A percentile compares a stretch with the other conserved stretches of the same genome.
phyloP scores from a whole-genome alignment of 1,140 invertebrate genomes.

The Aphis gossypii region DNA sequence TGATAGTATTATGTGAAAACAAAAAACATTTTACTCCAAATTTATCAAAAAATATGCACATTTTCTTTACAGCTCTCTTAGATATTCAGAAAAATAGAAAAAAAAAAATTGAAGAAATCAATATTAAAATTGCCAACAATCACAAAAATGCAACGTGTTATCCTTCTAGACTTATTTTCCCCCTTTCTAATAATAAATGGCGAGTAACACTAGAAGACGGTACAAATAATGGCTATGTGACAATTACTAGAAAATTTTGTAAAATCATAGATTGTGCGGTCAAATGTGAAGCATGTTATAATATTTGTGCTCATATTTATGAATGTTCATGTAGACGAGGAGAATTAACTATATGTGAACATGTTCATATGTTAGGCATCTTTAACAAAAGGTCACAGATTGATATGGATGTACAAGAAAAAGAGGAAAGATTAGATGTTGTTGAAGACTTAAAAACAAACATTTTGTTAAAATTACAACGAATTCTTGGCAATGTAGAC shows the following conservation, averaged over 20 bases:
- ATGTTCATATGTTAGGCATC: slow-evolving; percentile 53
- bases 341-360: slow-evolving; percentile 48
- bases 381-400: slow-evolving; percentile 32
- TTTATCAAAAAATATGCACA: slow-evolving; percentile 53
- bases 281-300: slow-evolving; percentile 36
- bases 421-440: slow-evolving; percentile 20
- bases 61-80: slow-evolving; percentile 51
- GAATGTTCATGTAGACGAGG: slow-evolving; percentile 49
- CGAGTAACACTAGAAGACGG: slow-evolving; percentile 45
- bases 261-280: slow-evolving; percentile 43
- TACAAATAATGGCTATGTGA: slow-evolving; percentile 31
- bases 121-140: slow-evolving; percentile 30
- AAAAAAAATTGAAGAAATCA: slow-evolving; percentile 44
- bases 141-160: slow-evolving; percentile 49
- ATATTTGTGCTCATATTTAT: slow-evolving; percentile 52
- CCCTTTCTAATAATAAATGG: slow-evolving; percentile 12
- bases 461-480: slow-evolving; percentile 36
- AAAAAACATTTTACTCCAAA: slow-evolving; percentile 52
- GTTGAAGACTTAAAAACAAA: slow-evolving; percentile 32
- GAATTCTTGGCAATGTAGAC: slow-evolving; percentile 3
- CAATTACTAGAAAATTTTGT: slow-evolving; percentile 46
- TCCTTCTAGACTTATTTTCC: slow-evolving; percentile 45
- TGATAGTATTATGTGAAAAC: slow-evolving; percentile 44
- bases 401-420: not conserved
- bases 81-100: slow-evolving; percentile 50